phyloP scores from a whole-genome alignment of 2,888 invertebrate species.

The Thecophora atra region DNA sequence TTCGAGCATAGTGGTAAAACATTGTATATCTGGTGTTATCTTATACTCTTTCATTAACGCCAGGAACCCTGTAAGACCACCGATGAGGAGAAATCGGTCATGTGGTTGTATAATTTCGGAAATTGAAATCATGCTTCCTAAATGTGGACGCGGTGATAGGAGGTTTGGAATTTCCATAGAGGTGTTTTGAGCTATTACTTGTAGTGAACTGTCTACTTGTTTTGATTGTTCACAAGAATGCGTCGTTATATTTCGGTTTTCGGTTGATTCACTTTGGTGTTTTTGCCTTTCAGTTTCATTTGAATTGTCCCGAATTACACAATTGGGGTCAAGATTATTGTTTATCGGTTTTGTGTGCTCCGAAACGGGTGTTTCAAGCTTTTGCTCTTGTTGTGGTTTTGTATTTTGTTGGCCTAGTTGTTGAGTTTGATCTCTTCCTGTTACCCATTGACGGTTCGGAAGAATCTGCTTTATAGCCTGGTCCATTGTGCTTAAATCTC shows the following conservation, averaged over 20 bases:
- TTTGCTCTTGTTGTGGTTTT: background rate
- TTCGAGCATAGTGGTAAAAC: slow-evolving; percentile 80
- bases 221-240: no score
- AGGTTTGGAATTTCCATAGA: slow-evolving; percentile 72
- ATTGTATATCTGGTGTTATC: slow-evolving; percentile 80
- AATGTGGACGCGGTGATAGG: slow-evolving; percentile 70
- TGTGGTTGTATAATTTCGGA: slow-evolving; percentile 70
- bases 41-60: slow-evolving; percentile 75
- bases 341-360: background rate
- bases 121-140: slow-evolving; percentile 72
- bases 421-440: background rate
- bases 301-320: no score
- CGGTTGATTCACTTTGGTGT: background rate
- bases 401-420: background rate
- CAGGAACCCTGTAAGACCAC: slow-evolving; percentile 81
- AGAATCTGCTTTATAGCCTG: slow-evolving; percentile 67
- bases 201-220: background rate
- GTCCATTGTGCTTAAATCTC: slow-evolving; percentile 71
- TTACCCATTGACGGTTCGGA: slow-evolving; percentile 26
- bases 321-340: no score
- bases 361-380: no score
- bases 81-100: slow-evolving; percentile 77
- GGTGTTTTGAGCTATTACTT: slow-evolving; percentile 13
- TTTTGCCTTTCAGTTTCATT: background rate
- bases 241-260: no score